Evolutionary conservation across 2,888 invertebrate genomes (phyloP).

Genomic region (Eutolmus rufibarbis): DNA sequence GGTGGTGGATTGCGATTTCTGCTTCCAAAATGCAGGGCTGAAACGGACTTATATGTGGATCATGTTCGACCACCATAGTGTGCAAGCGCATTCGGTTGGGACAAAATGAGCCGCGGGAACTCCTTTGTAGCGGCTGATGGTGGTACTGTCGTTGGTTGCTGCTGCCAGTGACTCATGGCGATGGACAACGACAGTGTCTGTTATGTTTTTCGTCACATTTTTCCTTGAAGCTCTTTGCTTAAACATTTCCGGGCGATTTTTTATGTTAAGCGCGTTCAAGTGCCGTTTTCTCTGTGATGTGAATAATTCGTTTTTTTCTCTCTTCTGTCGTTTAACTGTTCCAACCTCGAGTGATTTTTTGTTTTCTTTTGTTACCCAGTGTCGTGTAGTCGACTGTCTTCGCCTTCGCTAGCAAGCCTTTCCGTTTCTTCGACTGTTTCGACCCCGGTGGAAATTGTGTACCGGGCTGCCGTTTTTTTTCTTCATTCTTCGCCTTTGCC

Average conservation of each 20-base stretch:
- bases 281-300: constrained; percentile 15
- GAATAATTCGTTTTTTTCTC: background rate
- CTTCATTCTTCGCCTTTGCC: background rate
- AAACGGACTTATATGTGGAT: background rate
- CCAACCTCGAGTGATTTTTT: background rate
- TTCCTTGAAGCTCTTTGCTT: background rate
- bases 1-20: background rate
- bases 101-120: background rate
- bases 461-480: background rate
- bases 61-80: background rate
- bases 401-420: background rate
- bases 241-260: constrained; percentile 11
- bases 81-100: background rate
- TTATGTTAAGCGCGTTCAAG: constrained; percentile 4
- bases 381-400: background rate
- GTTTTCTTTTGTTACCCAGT: background rate
- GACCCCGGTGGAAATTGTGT: background rate
- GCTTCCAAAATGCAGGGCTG: background rate
- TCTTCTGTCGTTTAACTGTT: background rate
- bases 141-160: background rate
- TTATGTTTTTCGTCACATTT: constrained; percentile 6
- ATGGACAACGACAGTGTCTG: background rate
- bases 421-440: background rate
- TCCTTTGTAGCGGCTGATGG: background rate
- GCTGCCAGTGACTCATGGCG: background rate